Evolutionary conservation across 2,888 invertebrate genomes (phyloP).

Genomic region (Elmis aenea): DNA sequence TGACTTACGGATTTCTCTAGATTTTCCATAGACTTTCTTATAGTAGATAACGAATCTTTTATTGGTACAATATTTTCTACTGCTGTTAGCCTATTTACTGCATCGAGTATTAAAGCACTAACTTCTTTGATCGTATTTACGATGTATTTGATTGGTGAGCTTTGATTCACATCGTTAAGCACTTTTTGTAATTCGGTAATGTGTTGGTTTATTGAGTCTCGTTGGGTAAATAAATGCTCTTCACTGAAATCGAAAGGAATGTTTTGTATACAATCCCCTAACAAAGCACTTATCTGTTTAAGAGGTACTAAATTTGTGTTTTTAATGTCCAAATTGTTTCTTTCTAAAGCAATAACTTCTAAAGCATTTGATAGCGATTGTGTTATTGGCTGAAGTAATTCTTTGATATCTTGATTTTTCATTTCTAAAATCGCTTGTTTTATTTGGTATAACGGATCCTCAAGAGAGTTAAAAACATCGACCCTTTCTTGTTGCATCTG

Average conservation of each 20-base stretch:
- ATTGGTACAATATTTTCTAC: constrained; percentile 8
- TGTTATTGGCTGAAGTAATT: constrained; percentile 27
- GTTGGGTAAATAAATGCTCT: constrained; percentile 2
- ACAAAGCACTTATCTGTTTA: too few species aligned
- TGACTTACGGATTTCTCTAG: constrained; percentile 32
- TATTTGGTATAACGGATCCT: constrained; percentile 35
- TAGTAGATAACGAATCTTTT: constrained; percentile 10
- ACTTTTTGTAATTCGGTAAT: constrained; percentile 4
- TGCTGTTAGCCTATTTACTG: constrained; percentile 8
- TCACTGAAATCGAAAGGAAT: not conserved
- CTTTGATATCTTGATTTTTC: constrained; percentile 30
- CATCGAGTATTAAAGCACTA: constrained; percentile 12
- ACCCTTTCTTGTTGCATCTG: constrained; percentile 29
- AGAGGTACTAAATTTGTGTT: too few species aligned
- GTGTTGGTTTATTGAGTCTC: constrained; percentile 1
- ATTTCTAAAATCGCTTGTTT: constrained; percentile 32
- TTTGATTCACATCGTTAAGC: constrained; percentile 4
- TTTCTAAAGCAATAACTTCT: constrained; percentile 39
- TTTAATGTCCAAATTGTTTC: constrained; percentile 36
- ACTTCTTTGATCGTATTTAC: constrained; percentile 15
- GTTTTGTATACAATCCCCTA: not conserved
- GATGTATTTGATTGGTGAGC: constrained; percentile 19
- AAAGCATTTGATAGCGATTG: constrained; percentile 36
- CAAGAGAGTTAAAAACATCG: constrained; percentile 25
- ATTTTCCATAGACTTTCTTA: constrained; percentile 28